A percentile compares a stretch with the other conserved stretches of the same genome.
These are phyloP conservation scores for Platycnemis pennipes DNA, from an alignment of 2,888 invertebrate genomes.

Conservation along the genomic window DNA sequence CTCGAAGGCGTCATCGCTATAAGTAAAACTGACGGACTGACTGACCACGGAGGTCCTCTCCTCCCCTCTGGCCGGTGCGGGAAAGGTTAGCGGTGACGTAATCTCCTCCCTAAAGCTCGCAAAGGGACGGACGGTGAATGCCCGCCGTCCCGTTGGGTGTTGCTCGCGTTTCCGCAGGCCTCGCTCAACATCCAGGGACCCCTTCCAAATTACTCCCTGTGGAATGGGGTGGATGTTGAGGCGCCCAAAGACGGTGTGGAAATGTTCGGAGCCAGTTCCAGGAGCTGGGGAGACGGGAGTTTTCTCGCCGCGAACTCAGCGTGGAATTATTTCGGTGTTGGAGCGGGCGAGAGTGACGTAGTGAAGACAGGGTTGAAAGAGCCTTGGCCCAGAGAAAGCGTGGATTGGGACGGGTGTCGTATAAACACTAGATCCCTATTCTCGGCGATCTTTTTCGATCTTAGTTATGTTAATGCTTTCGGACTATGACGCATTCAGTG, in stretches of 20 bases:
- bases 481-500: too few relatives aligned
- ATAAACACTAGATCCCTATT: too few relatives aligned
- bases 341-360: background rate
- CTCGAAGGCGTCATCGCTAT: background rate
- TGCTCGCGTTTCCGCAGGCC: too few relatives aligned
- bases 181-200: too few relatives aligned
- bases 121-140: background rate
- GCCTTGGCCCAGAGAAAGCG: background rate
- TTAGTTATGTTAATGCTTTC: too few relatives aligned
- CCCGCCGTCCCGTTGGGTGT: background rate
- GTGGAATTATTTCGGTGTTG: background rate
- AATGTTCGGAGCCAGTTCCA: background rate
- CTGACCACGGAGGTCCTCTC: background rate
- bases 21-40: too few relatives aligned
- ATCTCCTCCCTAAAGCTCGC: background rate
- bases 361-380: background rate
- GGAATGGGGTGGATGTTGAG: too few relatives aligned
- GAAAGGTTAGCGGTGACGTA: background rate
- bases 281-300: background rate
- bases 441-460: too few relatives aligned
- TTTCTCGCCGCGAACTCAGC: conserved; percentile 6
- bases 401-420: background rate
- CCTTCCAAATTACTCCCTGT: too few relatives aligned
- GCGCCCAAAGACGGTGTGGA: background rate
- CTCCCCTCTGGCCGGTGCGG: background rate